A percentile compares a stretch with the other conserved stretches of the same genome.
phyloP scores from a whole-genome alignment of 2,888 invertebrate genomes.

The Piscicola geometra region DNA sequence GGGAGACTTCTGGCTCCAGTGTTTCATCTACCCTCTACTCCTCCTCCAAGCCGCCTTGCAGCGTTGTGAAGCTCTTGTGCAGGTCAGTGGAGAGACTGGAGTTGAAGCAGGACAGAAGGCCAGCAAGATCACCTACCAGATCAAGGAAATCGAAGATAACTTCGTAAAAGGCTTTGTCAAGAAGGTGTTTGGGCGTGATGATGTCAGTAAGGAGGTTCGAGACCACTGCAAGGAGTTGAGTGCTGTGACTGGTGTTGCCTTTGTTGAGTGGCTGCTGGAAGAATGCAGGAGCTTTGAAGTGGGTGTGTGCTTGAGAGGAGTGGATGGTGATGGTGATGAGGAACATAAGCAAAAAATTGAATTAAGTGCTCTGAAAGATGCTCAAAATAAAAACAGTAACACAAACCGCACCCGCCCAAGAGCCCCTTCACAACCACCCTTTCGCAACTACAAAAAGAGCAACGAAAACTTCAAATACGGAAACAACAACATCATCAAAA shows the following conservation, averaged over 20 bases:
- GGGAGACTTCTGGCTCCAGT: conserved; percentile 24
- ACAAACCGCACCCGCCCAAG: neutral
- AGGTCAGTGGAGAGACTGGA: neutral
- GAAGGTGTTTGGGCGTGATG: neutral
- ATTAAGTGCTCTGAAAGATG: neutral
- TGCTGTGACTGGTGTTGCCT: neutral
- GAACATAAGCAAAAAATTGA: too few species aligned
- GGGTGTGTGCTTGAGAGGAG: neutral
- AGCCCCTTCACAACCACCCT: neutral
- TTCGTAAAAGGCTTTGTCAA: conserved; percentile 16
- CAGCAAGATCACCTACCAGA: neutral
- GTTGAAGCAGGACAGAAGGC: neutral
- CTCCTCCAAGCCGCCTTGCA: conserved; percentile 1
- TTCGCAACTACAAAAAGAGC: neutral
- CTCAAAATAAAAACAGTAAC: neutral
- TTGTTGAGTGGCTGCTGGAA: neutral
- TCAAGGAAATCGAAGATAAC: conserved; percentile 5
- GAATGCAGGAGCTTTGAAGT: neutral
- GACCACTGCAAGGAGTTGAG: neutral
- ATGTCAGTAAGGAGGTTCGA: neutral
- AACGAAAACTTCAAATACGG: neutral
- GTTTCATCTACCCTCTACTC: conserved; percentile 23
- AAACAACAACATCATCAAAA: neutral
- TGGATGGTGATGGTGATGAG: neutral
- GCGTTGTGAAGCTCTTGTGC: neutral